These are phyloP conservation scores for Macrosteles quadrilineatus DNA, from an alignment of 1,140 invertebrate species.

Conservation along the genomic window DNA sequence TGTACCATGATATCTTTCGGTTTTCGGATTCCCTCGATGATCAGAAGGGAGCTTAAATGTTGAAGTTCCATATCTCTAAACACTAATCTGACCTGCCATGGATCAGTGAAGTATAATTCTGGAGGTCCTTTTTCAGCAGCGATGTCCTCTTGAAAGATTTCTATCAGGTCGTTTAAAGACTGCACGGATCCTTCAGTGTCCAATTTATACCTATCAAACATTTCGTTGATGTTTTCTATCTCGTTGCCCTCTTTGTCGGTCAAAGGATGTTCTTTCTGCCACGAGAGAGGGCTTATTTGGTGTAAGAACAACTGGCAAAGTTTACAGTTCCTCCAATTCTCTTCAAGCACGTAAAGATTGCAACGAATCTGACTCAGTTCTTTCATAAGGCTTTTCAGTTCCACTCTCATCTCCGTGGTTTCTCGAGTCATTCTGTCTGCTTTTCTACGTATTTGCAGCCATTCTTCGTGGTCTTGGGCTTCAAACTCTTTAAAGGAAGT, in stretches of 20 bases:
- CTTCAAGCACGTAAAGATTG: conserved; percentile 16
- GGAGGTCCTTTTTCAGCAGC: conserved; percentile 6
- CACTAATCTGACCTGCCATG: conserved; percentile 19
- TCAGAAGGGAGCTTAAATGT: conserved; percentile 23
- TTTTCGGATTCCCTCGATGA: conserved; percentile 22
- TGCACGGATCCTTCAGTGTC: conserved; percentile 17
- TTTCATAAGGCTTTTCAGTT: conserved; percentile 19
- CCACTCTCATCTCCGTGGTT: conserved; percentile 21
- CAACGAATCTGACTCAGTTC: conserved; percentile 16
- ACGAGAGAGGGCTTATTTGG: conserved; percentile 11
- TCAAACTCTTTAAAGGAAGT: conserved; percentile 22
- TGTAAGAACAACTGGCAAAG: conserved; percentile 21
- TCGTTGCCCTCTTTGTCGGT: conserved; percentile 6
- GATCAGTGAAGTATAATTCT: conserved; percentile 21
- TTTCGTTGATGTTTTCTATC: conserved; percentile 1
- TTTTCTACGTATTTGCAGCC: conserved; percentile 6
- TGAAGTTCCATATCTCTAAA: conserved; percentile 28
- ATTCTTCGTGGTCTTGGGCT: conserved; percentile 23
- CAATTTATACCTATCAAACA: conserved; percentile 27
- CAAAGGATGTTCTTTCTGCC: conserved; percentile 14
- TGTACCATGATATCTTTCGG: conserved; percentile 22
- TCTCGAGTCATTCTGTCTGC: conserved; percentile 11
- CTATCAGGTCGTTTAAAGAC: conserved; percentile 23
- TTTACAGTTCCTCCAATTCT: conserved; percentile 30
- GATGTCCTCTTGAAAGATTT: conserved; percentile 22